Conservation (phyloP, 2,113 vertebrate species). For the Drymodes brunneopygia region DNA sequence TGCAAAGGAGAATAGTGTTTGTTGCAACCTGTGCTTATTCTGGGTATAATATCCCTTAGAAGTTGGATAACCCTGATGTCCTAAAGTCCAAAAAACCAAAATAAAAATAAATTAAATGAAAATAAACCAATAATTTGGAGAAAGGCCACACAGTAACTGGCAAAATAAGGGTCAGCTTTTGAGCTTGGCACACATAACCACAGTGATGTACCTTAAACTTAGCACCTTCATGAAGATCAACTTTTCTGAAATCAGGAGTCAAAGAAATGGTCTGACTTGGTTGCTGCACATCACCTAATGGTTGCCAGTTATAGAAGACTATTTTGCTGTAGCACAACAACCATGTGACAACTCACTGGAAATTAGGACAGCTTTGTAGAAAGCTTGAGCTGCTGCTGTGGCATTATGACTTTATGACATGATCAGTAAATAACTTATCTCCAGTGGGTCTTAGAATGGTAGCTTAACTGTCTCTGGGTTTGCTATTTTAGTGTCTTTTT, state of each 20-base stretch:
- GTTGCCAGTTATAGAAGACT: neutral
- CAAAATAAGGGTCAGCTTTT: neutral
- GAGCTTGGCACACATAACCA: neutral
- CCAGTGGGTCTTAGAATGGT: neutral
- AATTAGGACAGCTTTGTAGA: neutral
- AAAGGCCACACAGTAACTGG: neutral
- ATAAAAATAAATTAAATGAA: neutral
- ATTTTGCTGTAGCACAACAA: neutral
- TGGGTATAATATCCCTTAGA: neutral
- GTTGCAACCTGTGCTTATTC: neutral
- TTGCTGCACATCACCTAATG: neutral
- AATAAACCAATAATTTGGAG: neutral
- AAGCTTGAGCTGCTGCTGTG: neutral
- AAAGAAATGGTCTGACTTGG: neutral
- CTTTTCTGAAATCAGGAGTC: neutral
- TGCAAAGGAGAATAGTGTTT: neutral
- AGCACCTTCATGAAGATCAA: neutral
- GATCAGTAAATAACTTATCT: neutral
- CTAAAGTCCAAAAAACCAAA: neutral
- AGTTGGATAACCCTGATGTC: neutral
- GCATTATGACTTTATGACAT: neutral
- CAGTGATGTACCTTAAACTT: neutral
- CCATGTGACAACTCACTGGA: neutral
- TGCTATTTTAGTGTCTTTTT: neutral
- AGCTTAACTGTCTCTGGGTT: neutral